These are phyloP conservation scores for Junco hyemalis DNA, from an alignment of 2,113 vertebrate species.

Conservation along the genomic window DNA sequence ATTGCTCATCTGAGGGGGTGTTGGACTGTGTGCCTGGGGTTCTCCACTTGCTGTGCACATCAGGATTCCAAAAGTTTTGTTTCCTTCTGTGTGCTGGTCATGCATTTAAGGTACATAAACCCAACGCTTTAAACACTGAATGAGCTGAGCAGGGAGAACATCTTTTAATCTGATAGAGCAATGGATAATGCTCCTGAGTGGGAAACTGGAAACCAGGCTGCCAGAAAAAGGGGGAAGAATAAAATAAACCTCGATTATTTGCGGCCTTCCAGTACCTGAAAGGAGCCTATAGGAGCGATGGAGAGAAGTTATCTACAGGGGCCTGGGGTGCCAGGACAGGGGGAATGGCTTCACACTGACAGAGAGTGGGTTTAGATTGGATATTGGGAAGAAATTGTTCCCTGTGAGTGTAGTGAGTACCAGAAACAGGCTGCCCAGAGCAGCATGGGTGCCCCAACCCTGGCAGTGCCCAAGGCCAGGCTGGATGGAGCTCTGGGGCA, in stretches of 20 bases:
- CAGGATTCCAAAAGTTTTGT: background rate
- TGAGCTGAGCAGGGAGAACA: background rate
- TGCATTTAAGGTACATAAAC: background rate
- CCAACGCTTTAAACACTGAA: background rate
- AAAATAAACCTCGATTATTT: background rate
- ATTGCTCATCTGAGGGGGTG: background rate
- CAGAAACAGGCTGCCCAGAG: background rate
- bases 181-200: background rate
- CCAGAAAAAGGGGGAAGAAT: background rate
- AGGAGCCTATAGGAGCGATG: background rate
- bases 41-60: fast-evolving
- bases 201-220: background rate
- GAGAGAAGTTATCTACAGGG: too few relatives aligned
- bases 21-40: background rate
- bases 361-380: background rate
- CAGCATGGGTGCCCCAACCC: fast-evolving
- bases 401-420: background rate
- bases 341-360: background rate
- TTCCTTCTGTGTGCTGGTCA: background rate
- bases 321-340: background rate
- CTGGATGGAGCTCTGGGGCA: fast-evolving
- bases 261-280: fast-evolving
- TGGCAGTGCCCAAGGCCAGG: background rate
- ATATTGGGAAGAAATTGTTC: background rate
- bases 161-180: background rate